Base-by-base conservation (phyloP, 2,113 vertebrate genomes). In the Numenius arquata region DNA sequence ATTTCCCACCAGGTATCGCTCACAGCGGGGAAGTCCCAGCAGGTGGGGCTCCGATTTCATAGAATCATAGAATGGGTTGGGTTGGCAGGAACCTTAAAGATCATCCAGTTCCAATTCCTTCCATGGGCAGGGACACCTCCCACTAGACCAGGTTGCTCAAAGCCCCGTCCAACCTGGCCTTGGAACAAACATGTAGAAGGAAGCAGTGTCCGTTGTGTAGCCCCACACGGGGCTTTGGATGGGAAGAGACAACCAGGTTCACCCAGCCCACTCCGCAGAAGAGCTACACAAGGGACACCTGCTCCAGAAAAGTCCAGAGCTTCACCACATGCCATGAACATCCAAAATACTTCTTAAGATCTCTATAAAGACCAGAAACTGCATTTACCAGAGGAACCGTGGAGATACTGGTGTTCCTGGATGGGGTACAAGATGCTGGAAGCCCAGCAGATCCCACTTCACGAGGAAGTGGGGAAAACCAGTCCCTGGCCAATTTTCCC, bases 381-480 rank as follows among this genome's bases (percentile, higher is more conserved):
- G 1, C 18, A 61, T 40, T 45, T 20, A 12, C 10, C 5, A 7
- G 29, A 34, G 17, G 34, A 61, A 25, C 40, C 0, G 0, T 4
- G 52, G 34, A 15, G 34, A 61, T 41, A 20, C 9, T 4, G 10
- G 40, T 13, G 38, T 10, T 14, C 25, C 25, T 12, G 9, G 36
- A 40, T 3, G 8, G 12, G 4, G 6, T 47, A 23, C 6, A 25
- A 67, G 47, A 40, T 5, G 25, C 9, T 6, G 9, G 32, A 43
- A 48, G 80, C 17, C n/a, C 63, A 63, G n/a, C 2, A 63, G 72
- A 71, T 8, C 29, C 34, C 6, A 18, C 14, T 48, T 30, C 9
- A 21, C 8, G 6, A 6, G 9, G 55, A 40, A 66, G 19, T 2
- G 5, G 4, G 22, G 5, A 6, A 67, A 25, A 63, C 11, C 13